Percentiles rank a stretch among this genome's conserved stretches.
Conservation (phyloP, 2,113 vertebrate species). For the Serilophus lunatus region DNA sequence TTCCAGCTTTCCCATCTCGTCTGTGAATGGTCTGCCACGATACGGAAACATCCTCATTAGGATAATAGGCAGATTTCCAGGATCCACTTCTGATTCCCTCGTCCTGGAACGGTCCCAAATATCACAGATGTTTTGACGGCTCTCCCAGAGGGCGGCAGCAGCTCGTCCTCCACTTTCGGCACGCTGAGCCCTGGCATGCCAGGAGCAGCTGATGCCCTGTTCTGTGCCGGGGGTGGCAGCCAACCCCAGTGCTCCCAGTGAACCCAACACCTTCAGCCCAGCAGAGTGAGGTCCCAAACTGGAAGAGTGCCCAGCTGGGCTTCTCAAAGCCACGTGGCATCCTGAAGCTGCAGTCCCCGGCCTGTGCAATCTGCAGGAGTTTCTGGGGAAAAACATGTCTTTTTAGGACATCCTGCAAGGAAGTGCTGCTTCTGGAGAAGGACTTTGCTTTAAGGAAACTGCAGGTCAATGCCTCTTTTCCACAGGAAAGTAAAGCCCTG, state of each 20-base stretch:
- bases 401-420: background rate
- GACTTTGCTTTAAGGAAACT: background rate
- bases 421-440: background rate
- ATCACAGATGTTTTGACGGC: conserved; percentile 65
- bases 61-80: conserved; percentile 61
- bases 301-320: background rate
- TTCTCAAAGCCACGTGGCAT: background rate
- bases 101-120: conserved; percentile 60
- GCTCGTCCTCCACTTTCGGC: conserved; percentile 28
- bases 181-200: conserved; percentile 1
- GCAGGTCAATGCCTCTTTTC: background rate
- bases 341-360: background rate
- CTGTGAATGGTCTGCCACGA: background rate
- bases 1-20: background rate
- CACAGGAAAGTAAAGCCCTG: background rate
- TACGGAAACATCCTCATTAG: conserved; percentile 59
- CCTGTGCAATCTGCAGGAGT: rapidly evolving
- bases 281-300: rapidly evolving
- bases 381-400: rapidly evolving
- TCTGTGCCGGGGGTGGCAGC: background rate
- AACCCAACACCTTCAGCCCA: background rate
- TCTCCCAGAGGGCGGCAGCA: conserved; percentile 55
- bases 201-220: background rate
- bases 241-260: background rate
- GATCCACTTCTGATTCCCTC: conserved; percentile 46